These are phyloP conservation scores for Lordiphosa fenestrarum DNA, from an alignment of 2,888 invertebrate genomes.

Conservation along the genomic window DNA sequence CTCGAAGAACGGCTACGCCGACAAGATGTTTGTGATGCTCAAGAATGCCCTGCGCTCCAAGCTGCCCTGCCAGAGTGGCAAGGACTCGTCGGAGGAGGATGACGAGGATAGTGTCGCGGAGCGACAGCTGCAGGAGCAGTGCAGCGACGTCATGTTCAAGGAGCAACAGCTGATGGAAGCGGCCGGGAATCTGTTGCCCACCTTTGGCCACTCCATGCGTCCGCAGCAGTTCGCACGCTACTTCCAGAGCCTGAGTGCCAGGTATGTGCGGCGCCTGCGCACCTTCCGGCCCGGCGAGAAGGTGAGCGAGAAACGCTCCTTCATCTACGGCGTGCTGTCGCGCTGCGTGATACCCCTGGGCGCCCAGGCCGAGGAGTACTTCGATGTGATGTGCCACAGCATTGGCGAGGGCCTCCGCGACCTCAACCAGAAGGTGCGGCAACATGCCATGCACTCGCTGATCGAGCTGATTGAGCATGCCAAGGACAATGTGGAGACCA, in stretches of 20 bases:
- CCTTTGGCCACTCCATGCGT: constrained; percentile 14
- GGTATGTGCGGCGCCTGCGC: neutral
- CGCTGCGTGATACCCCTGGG: constrained; percentile 30
- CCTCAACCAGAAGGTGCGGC: constrained; percentile 1
- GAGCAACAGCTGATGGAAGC: constrained; percentile 12
- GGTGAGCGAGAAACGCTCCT: constrained; percentile 7
- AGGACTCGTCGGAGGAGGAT: constrained; percentile 4
- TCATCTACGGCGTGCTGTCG: constrained; percentile 11
- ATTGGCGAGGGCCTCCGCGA: constrained; percentile 12
- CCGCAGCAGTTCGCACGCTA: constrained; percentile 19
- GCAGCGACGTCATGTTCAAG: constrained; percentile 7
- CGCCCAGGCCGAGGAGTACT: constrained; percentile 27
- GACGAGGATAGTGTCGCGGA: neutral
- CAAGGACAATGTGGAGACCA: neutral
- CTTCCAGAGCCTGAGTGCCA: constrained; percentile 8
- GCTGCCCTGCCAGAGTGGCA: constrained; percentile 18
- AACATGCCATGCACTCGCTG: constrained; percentile 7
- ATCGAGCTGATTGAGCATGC: neutral
- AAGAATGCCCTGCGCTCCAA: constrained; percentile 16
- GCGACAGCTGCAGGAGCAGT: neutral
- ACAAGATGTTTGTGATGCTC: constrained; percentile 18
- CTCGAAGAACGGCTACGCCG: neutral
- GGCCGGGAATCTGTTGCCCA: constrained; percentile 12
- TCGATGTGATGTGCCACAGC: constrained; percentile 22
- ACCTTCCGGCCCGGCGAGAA: neutral